Evolutionary conservation across 2,797 vertebrate species (phyloP).

Genomic region (Pygocentrus nattereri): DNA sequence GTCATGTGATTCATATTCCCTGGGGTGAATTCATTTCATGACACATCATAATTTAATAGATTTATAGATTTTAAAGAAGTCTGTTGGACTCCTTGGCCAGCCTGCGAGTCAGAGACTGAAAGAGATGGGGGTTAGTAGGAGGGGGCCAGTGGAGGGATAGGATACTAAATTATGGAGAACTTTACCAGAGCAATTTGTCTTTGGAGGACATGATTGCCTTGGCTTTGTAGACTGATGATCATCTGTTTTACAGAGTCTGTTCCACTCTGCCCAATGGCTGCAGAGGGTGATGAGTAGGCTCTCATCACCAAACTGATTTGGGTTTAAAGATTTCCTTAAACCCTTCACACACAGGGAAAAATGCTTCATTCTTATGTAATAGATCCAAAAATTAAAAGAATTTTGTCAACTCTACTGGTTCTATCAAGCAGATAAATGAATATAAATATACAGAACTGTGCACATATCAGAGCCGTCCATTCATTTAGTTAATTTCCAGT

Average conservation of each 20-base stretch:
- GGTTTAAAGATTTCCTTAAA: constrained; percentile 1
- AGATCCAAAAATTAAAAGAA: too few relatives aligned
- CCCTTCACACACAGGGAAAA: not conserved
- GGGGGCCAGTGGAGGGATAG: constrained; percentile 68
- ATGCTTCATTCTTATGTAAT: not conserved
- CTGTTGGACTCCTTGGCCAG: constrained; percentile 69
- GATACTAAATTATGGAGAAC: constrained; percentile 82
- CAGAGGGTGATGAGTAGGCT: constrained; percentile 45
- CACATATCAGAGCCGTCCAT: too few relatives aligned
- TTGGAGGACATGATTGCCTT: constrained; percentile 74
- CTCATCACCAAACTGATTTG: constrained; percentile 5
- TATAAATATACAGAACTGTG: not conserved
- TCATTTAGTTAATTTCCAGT: too few relatives aligned
- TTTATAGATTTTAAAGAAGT: constrained; percentile 82
- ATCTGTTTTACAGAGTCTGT: constrained; percentile 73
- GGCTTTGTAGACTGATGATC: constrained; percentile 74
- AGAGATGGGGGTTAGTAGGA: constrained; percentile 54
- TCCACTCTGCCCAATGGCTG: constrained; percentile 58
- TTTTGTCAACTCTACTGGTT: too few relatives aligned
- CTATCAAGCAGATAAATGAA: too few relatives aligned
- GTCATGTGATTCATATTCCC: constrained; percentile 80
- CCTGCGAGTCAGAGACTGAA: constrained; percentile 16
- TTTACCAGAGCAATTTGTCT: constrained; percentile 80
- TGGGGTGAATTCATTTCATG: constrained; percentile 77
- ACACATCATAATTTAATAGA: constrained; percentile 82